Base-by-base conservation (phyloP, 2,888 invertebrate species). In the Clivina fossor region DNA sequence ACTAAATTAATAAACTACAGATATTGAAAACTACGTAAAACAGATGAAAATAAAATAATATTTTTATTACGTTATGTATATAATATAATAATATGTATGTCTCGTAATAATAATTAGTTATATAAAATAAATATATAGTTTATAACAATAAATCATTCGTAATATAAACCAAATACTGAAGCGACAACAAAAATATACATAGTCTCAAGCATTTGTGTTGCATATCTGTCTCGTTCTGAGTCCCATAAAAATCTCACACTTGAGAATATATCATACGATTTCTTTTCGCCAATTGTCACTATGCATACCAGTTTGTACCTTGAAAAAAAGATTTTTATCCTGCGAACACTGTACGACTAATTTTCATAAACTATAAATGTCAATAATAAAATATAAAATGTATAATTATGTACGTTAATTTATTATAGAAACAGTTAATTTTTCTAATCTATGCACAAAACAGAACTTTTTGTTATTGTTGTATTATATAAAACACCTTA, bases 161-260 rank as follows among this genome's bases (percentile, higher is more conserved):
- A 82, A 71, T 88, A 87, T 44, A 86, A 68, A 19, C 82, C 86
- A 66, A 85, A 84, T 54, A 85, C 85, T 43, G 79, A 77, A 20
- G 81, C 83, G 64, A 80, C 78, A 15, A 81, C 84, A 66, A 79
- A 82, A 53, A 86, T 77, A 57, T 81, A 78, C 57, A 78, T 77
- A 64, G 83, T 85, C 69, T 86, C 85, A 65, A 78, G 80, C 28
- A 76, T 76, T 63, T 79, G 79, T 0, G 74, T 71, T 0, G 81
- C 81, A 67, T 81, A 86, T 47, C 76, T 74, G 64, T 88, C 88
- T 46, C 80, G 77, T 35, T 83, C 80, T 30, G 74, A 68, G 65
- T 88, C 87, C 86, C 87, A 87, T 15, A 87, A 71, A 68, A 85
- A 86, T 56, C 83, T 78, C 63, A 84, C 78, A 32, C 78, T 78